Base-by-base conservation (phyloP, 2,888 invertebrate genomes). In the Ophioninae sp. region DNA sequence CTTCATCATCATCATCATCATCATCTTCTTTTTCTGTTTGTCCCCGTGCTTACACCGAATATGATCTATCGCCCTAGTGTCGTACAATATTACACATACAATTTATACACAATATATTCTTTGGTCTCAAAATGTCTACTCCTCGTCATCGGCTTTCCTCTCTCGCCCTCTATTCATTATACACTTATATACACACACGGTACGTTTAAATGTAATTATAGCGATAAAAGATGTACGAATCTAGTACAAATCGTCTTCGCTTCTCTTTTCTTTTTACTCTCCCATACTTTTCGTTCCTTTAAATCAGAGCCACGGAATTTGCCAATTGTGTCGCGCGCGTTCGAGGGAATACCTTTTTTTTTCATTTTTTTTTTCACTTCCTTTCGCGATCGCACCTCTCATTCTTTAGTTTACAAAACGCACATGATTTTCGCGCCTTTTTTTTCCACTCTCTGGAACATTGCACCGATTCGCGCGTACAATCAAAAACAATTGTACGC, bases 71-170 rank as follows among this genome's bases (percentile, higher is more conserved):
- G 81, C 72, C 83, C 85, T 85, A 50, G 84, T 78, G 78, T 81
- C 76, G 62, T 86, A 84, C 50, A 80, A 56, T 85, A 85, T 87
- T 86, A 87, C 86, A 86, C 86, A 80, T 85, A 85, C 68, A 79
- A 79, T 85, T 84, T 87, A 89, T 89, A 90, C 88, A 90, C 89
- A 88, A 90, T 90, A 90, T 89, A 90, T 90, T 90, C 91, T 91
- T 91, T 91, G 91, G 91, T 91, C 91, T 91, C 89, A 89, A 87
- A 88, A 88, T 89, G 87, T 86, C 79, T 79, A 79, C 37, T 74
- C 50, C 79, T 41, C 72, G 20, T 20, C 44, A 20, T 56, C 37
- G 20, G 41, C 21, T 37, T 78, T 75, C 30, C 67, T 81, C n/a
- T 85, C 70, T 80, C 76, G 79, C 77, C 73, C 61, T 80, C 85